These are phyloP conservation scores for Argyresthia goedartella DNA, from an alignment of 2,888 invertebrate genomes.

Conservation along the genomic window DNA sequence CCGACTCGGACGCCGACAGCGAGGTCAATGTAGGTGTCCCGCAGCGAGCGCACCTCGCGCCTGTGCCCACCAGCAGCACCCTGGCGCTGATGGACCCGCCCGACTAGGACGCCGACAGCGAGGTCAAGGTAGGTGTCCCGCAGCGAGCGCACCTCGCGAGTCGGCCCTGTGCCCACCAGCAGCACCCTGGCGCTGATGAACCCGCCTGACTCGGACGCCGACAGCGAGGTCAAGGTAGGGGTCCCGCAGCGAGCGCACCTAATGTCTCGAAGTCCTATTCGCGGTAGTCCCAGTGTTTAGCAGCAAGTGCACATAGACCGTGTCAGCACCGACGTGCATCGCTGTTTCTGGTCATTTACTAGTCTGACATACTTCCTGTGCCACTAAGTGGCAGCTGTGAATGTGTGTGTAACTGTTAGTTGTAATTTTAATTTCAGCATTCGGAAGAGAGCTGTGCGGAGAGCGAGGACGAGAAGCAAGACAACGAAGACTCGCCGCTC, in stretches of 20 bases:
- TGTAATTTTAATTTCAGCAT: constrained; percentile 34
- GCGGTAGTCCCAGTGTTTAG: too few relatives aligned
- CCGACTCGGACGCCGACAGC: constrained; percentile 68
- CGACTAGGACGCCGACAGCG: constrained; percentile 66
- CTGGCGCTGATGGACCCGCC: constrained; percentile 74
- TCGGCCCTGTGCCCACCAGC: constrained; percentile 43
- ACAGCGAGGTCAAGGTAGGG: constrained; percentile 55
- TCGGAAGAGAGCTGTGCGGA: constrained; percentile 69
- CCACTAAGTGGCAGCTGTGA: too few relatives aligned
- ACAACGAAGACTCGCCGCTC: constrained; percentile 80
- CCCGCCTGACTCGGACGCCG: constrained; percentile 74
- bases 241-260: too few relatives aligned
- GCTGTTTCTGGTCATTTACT: too few relatives aligned
- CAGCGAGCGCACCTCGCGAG: constrained; percentile 64
- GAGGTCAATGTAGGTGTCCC: constrained; percentile 63
- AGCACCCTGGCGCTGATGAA: constrained; percentile 67
- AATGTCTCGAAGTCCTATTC: too few relatives aligned
- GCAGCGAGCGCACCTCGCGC: constrained; percentile 66
- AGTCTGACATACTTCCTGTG: too few relatives aligned
- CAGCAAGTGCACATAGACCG: too few relatives aligned
- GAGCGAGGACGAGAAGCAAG: constrained; percentile 76
- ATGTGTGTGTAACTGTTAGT: too few relatives aligned
- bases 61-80: constrained; percentile 43
- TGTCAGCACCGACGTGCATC: too few relatives aligned
- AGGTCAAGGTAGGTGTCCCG: constrained; percentile 63